Evolutionary conservation across 2,113 vertebrate species (phyloP), one percentile per base, ranked within the genome.

Genomic region (Alethe diademata): DNA sequence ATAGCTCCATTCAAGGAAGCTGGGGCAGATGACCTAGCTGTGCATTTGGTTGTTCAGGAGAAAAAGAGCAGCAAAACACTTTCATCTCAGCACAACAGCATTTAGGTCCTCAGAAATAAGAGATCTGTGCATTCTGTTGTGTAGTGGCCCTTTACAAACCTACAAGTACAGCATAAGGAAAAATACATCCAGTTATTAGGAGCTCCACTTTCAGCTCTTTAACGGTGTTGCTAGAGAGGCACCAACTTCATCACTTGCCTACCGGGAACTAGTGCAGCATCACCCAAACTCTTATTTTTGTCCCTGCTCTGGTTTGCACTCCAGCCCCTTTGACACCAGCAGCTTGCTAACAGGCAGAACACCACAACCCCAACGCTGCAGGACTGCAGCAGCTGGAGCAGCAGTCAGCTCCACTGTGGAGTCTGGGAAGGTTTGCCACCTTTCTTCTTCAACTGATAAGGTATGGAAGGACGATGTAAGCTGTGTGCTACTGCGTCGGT

Each of bases 41-140:
- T 17, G 80, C 9, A 13, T 17, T 14, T 57, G 53, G 57, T 42
- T 76, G 38, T 17, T 80, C 79, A 94, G 40, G 40, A 79, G 80
- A 86, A 73, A 18, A 65, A 45, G 12, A 51, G 23, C 50, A 88
- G 35, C 5, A 45, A 45, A 57, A 48, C 8, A 50, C 38, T 89
- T 86, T 31, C 2, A 73, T 42, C 58, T 66, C 82, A 62, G 78
- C 45, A 50, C 31, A 57, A 57, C 19, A 83, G 50, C 13, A 54
- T 19, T 38, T 24, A 42, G 0, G 0, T n/a, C 33, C 64, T 62
- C 56, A 90, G 47, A 88, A 94, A 78, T 7, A 86, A 0, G 1
- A 75, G 11, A 82, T 43, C 36, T 1, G 0, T 20, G 25, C 36
- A 31, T 73, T 83, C 58, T 51, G 38, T 14, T 5, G 1, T 80